Conservation (phyloP, 2,113 vertebrate genomes). For the Pedetes capensis region DNA sequence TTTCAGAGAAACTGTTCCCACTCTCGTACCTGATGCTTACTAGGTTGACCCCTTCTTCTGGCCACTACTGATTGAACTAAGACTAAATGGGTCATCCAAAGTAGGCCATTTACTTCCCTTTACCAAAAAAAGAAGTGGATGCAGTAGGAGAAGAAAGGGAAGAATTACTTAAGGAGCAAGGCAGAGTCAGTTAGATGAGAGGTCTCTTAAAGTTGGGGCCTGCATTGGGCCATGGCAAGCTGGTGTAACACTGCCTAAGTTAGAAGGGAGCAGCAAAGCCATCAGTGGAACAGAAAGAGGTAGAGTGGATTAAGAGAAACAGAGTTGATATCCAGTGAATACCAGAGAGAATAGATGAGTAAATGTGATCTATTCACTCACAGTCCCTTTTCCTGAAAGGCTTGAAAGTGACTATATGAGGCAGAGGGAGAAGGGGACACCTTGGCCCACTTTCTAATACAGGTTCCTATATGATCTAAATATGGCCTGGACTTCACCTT, state of each 20-base stretch:
- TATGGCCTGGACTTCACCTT: not conserved
- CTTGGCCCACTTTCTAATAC: not conserved
- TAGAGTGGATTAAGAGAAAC: not conserved
- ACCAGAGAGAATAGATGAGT: not conserved
- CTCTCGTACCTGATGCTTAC: not conserved
- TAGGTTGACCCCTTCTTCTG: not conserved
- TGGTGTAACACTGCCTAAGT: not conserved
- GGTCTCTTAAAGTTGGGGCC: not conserved
- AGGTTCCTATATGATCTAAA: not conserved
- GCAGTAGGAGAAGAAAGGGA: not conserved
- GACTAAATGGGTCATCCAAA: not conserved
- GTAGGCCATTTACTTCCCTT: not conserved
- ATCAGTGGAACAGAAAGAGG: not conserved
- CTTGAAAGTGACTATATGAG: not conserved
- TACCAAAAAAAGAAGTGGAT: not conserved
- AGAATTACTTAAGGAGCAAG: not conserved
- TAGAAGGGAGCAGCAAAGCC: not conserved
- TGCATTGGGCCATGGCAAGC: not conserved
- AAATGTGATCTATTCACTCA: not conserved
- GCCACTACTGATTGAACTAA: not conserved
- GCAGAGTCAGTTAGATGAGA: not conserved
- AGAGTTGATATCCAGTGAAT: not conserved
- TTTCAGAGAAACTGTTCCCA: not conserved
- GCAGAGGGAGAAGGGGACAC: not conserved
- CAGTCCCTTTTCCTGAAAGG: not conserved